These are phyloP conservation scores for Edolisoma coerulescens DNA, from an alignment of 2,113 vertebrate species.

Conservation along the genomic window DNA sequence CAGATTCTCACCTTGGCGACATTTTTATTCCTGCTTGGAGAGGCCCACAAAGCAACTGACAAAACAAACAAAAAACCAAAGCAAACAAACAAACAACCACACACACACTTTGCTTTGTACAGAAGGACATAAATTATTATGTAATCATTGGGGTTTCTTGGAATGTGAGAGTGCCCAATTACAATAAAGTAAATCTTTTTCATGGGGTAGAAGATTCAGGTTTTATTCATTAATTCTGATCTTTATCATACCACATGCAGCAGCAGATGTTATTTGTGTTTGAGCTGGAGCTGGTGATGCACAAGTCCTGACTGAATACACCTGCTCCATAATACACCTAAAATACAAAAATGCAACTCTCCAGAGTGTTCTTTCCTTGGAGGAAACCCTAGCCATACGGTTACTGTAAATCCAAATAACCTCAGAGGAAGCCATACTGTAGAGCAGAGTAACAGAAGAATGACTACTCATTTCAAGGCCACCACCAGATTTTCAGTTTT, in stretches of 20 bases:
- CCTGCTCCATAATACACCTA: neutral
- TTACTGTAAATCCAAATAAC: neutral
- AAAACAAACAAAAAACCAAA: neutral
- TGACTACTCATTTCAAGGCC: neutral
- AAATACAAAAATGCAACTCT: neutral
- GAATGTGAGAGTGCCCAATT: neutral
- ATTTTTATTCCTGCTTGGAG: neutral
- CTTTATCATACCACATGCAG: neutral
- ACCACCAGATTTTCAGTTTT: neutral
- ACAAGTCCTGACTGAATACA: neutral
- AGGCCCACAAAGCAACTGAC: neutral
- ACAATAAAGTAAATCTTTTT: neutral
- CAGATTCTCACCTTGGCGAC: neutral
- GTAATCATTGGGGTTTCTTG: neutral
- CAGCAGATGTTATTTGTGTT: slow-evolving; percentile 3
- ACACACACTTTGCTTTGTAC: neutral
- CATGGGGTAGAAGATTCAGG: neutral
- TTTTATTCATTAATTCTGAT: neutral
- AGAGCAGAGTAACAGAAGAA: neutral
- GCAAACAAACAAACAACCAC: neutral
- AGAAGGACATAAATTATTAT: neutral
- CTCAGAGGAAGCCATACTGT: neutral
- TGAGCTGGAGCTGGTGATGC: neutral
- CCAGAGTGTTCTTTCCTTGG: neutral
- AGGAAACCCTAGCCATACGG: neutral